Evolutionary conservation across 2,888 invertebrate genomes (phyloP).

Genomic region (Chrysolina haemoptera): DNA sequence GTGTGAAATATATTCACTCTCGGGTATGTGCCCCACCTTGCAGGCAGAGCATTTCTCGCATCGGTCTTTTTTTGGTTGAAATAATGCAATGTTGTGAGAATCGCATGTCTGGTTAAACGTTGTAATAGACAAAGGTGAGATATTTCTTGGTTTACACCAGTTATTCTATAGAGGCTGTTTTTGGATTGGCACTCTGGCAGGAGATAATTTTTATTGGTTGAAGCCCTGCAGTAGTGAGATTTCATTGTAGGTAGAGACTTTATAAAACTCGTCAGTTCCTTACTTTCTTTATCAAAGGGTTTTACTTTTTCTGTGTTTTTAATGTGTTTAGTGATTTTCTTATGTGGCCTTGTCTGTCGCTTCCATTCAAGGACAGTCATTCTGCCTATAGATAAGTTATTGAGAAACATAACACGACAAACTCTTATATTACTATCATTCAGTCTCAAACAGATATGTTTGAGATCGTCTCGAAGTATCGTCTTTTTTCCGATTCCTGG

Average conservation of each 20-base stretch:
- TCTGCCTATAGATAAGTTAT: no score
- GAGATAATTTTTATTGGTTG: conserved; percentile 40
- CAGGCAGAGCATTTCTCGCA: conserved; percentile 38
- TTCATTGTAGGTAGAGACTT: conserved; percentile 28
- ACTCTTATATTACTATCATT: no score
- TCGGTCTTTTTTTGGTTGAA: conserved; percentile 40
- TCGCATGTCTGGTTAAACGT: conserved; percentile 38
- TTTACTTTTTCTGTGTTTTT: no score
- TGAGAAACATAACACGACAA: no score
- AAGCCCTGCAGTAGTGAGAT: conserved; percentile 40
- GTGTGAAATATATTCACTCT: conserved; percentile 33
- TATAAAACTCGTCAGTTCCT: not conserved
- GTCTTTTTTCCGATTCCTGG: no score
- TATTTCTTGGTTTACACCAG: conserved; percentile 29
- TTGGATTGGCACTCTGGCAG: conserved; percentile 38
- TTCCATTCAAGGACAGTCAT: no score
- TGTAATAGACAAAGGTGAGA: conserved; percentile 23
- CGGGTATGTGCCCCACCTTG: conserved; percentile 32
- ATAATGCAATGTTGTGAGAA: conserved; percentile 39
- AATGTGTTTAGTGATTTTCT: no score
- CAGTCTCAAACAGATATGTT: no score
- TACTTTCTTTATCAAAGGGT: no score
- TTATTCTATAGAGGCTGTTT: conserved; percentile 35
- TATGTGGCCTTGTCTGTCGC: no score
- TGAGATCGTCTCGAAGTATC: no score